These are phyloP conservation scores for Cotesia chilonis DNA, from an alignment of 1,140 invertebrate genomes.

Conservation along the genomic window DNA sequence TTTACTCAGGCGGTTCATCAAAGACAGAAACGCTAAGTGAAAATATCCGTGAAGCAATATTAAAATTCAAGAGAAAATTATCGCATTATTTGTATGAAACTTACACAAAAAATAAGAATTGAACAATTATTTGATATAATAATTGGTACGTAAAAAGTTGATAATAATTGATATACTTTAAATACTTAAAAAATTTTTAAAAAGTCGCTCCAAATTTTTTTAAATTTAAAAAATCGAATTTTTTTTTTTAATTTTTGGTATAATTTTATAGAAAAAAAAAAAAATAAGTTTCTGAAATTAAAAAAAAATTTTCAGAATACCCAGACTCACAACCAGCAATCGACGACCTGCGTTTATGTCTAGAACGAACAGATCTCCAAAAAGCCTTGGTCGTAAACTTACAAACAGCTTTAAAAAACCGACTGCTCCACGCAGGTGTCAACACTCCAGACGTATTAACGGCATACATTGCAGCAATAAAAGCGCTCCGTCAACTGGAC, in stretches of 20 bases:
- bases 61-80: constrained; percentile 81
- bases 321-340: constrained; percentile 94
- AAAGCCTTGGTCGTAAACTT: constrained; percentile 79
- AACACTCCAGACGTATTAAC: constrained; percentile 98
- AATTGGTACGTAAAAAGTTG: constrained; percentile 71
- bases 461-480: constrained; percentile 95
- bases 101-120: constrained; percentile 86
- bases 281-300: too few species aligned
- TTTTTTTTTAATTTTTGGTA: not conserved
- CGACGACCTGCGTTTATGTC: constrained; percentile 86
- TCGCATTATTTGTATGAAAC: constrained; percentile 87
- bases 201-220: too few species aligned
- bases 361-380: constrained; percentile 86
- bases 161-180: not conserved
- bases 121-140: constrained; percentile 95
- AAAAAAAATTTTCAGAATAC: constrained; percentile 72
- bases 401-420: constrained; percentile 80
- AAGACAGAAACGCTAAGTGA: constrained; percentile 65
- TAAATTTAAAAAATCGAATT: too few species aligned
- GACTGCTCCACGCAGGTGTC: constrained; percentile 91
- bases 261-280: not conserved
- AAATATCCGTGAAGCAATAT: constrained; percentile 69
- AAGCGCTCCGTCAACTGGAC: constrained; percentile 90
- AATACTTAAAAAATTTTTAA: too few species aligned
- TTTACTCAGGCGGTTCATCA: constrained; percentile 75